Percentiles rank a stretch among this genome's conserved stretches.
These are phyloP conservation scores for Serilophus lunatus DNA, from an alignment of 2,113 vertebrate species.

Conservation along the genomic window DNA sequence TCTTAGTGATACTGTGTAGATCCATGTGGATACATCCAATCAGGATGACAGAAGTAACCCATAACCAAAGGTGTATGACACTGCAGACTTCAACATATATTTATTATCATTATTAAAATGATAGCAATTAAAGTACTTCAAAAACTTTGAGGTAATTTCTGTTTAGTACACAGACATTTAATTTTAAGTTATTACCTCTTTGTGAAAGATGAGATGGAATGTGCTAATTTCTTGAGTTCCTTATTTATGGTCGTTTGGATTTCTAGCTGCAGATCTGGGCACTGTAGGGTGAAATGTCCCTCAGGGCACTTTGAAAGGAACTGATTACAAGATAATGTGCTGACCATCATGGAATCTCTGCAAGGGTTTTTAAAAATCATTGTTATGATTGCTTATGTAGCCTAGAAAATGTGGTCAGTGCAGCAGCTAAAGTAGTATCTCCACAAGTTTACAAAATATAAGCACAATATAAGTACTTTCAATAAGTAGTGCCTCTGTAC, in stretches of 20 bases:
- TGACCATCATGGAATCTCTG: not conserved
- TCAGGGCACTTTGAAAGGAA: not conserved
- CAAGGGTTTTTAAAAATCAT: not conserved
- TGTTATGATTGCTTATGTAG: not conserved
- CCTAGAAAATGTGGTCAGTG: not conserved
- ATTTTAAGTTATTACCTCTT: not conserved
- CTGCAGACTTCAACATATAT: not conserved
- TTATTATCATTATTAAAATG: not conserved
- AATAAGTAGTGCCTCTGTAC: not conserved
- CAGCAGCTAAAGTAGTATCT: not conserved
- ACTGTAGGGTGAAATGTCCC: not conserved
- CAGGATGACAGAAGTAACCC: not conserved
- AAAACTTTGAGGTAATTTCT: not conserved
- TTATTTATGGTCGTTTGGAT: not conserved
- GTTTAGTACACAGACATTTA: not conserved
- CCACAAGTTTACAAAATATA: not conserved
- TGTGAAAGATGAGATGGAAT: not conserved
- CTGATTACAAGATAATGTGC: not conserved
- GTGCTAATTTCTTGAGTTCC: not conserved
- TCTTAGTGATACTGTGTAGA: not conserved
- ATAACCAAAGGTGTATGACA: accelerated
- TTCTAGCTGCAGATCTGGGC: not conserved
- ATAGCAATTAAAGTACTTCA: not conserved
- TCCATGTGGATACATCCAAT: not conserved
- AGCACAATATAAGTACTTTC: not conserved